These are phyloP conservation scores for Wiebesia pumilae DNA, from an alignment of 1,140 invertebrate species.

Conservation along the genomic window DNA sequence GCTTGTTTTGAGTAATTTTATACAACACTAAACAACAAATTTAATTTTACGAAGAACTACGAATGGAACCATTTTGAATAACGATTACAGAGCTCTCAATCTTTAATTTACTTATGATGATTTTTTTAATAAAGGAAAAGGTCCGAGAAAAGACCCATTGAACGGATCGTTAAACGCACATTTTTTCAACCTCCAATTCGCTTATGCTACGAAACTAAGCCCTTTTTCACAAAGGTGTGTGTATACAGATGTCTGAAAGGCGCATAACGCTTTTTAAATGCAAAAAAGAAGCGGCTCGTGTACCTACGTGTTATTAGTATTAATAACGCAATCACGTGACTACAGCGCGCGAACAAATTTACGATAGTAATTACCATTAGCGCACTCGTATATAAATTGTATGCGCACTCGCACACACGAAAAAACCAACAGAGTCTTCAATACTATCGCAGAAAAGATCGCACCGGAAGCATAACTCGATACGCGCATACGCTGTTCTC, in stretches of 20 bases:
- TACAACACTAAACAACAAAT: no score
- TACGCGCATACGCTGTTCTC: conserved; percentile 62
- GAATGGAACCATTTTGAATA: background rate
- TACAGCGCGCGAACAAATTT: conserved; percentile 43
- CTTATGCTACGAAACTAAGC: conserved; percentile 15
- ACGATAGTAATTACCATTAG: conserved; percentile 52
- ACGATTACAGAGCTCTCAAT: background rate
- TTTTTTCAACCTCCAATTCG: background rate
- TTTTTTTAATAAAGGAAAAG: background rate
- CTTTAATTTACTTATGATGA: background rate
- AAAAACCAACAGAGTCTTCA: conserved; percentile 51
- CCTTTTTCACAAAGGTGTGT: background rate
- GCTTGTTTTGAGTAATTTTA: no score
- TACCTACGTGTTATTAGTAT: conserved; percentile 30
- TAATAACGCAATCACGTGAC: conserved; percentile 47
- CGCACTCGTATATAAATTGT: background rate
- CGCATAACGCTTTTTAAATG: conserved; percentile 22
- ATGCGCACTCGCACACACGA: background rate
- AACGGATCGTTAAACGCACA: conserved; percentile 39
- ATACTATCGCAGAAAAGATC: conserved; percentile 62
- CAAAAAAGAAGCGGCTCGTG: conserved; percentile 12
- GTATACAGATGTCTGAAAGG: background rate
- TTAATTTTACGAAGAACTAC: background rate
- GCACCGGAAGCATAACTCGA: conserved; percentile 71
- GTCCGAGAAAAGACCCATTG: conserved; percentile 24